Evolutionary conservation across 2,888 invertebrate species (phyloP), one percentile per base, ranked within the genome.

Genomic region (Idaea aversata): DNA sequence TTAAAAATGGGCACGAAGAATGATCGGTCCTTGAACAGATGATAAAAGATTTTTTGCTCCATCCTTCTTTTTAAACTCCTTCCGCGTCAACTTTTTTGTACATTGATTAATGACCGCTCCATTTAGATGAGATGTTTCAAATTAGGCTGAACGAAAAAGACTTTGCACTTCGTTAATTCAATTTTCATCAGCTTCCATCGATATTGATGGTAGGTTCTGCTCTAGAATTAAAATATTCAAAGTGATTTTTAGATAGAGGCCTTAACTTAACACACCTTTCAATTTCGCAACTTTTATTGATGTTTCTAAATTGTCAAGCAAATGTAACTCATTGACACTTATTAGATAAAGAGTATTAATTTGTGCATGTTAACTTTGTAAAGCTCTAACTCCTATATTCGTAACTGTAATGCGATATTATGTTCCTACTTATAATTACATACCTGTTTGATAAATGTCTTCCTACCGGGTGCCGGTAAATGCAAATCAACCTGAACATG

Each of bases 81-180:
- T 85, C 77, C 76, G 75, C 80, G 79, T 80, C 80, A 83, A 79
- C 75, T 79, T 85, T 84, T 84, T 82, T 77, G 72, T 76, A 80
- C 82, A 74, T 79, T 88, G 87, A 87, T 88, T 87, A 85, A 88
- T 86, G 81, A 80, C 72, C 77, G 76, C 67, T 73, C 79, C 79
- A 78, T 82, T 83, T 82, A 76, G 72, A 75, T 73, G 78, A 76
- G 73, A 80, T 78, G 71, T 75, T 80, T 77, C 69, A 77, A 78
- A 78, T 72, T 75, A 77, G 76, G 73, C 69, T 77, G 67, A 79
- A 79, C 75, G 73, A 69, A 77, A 78, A 76, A 77, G 73, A 65
- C 72, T 81, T 77, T 70, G 72, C 75, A 75, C 75, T 78, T 76
- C 70, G 78, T 76, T 80, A 77, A 83, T 83, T 78, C 75, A 77